Conservation (phyloP, 2,888 invertebrate species). For the Microctonus hyperodae region DNA sequence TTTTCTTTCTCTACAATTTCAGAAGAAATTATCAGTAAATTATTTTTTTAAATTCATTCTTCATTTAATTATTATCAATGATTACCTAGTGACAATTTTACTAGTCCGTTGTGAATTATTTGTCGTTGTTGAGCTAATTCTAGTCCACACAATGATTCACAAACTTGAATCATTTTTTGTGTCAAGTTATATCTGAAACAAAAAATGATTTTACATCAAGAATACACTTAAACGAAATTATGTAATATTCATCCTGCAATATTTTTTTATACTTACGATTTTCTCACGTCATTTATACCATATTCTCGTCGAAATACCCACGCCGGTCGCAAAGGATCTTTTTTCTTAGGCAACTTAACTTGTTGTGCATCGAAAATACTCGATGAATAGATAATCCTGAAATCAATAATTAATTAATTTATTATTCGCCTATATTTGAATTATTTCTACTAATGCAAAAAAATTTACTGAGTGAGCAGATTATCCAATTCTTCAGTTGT, state of each 20-base stretch:
- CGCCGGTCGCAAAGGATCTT: conserved; percentile 75
- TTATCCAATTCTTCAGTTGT: conserved; percentile 63
- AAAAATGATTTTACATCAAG: conserved; percentile 3
- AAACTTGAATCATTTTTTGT: conserved; percentile 72
- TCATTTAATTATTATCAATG: background rate
- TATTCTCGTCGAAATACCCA: conserved; percentile 75
- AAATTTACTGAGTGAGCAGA: conserved; percentile 69
- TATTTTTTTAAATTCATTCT: background rate
- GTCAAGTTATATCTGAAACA: conserved; percentile 71
- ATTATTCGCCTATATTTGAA: background rate
- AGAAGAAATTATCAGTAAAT: conserved; percentile 18
- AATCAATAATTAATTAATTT: conserved; percentile 6
- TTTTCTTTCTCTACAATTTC: conserved; percentile 65
- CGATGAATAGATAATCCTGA: conserved; percentile 68
- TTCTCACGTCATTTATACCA: conserved; percentile 76
- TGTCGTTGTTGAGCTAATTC: conserved; percentile 67
- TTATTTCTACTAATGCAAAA: conserved; percentile 50
- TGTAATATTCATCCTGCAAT: conserved; percentile 13
- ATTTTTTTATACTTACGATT: conserved; percentile 67
- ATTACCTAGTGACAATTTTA: conserved; percentile 66
- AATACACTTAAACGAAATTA: background rate
- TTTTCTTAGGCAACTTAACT: conserved; percentile 76
- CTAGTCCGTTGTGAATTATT: conserved; percentile 69
- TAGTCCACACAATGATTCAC: conserved; percentile 70
- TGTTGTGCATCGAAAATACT: conserved; percentile 82